Base-by-base conservation (phyloP, 2,113 vertebrate species). In the Hystrix brachyura region DNA sequence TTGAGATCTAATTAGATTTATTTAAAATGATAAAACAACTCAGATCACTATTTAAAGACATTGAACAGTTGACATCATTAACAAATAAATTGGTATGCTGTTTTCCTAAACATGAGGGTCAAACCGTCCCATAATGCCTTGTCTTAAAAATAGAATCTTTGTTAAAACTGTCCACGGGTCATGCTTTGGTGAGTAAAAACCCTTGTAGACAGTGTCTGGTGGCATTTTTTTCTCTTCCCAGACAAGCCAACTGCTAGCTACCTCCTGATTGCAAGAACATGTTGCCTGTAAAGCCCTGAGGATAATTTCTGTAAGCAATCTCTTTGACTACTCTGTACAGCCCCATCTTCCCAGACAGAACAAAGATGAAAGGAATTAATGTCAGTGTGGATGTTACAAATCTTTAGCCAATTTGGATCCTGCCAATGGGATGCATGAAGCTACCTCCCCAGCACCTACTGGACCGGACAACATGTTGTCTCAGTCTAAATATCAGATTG, bases 11-110 rank as follows among this genome's bases (percentile, higher is more conserved):
- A 84, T 85, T 60, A 94, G 12, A 62, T 23, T 71, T 80, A 81
- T 29, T 76, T 80, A 38, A 94, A 86, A 92, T 32, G 19, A 71
- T 51, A 51, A 93, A 90, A 83, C 55, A 79, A 87, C n/a, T 60
- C 19, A 84, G 3, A 60, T n/a, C n/a, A 71, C 69, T 43, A 83
- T 78, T 76, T 92, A 84, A 64, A 90, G 60, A 65, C 23, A 64
- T 17, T 51, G 12, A 64, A 69, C 11, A 46, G 46, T 57, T 92
- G 57, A 80, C 38, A 94, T 43, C 76, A 89, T 69, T 91, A 88
- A 71, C 38, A 85, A 87, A 79, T 53, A 87, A 71, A 64, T 69
- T 11, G 53, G 25, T 43, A 53, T 83, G 18, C 10, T 32, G n/a
- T 34, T 55, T 76, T 48, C 46, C 65, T 43, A 87, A 90, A 38